Percentiles rank a stretch among this genome's conserved stretches.
These are phyloP conservation scores for Anguilla marmorata DNA, from an alignment of 2,797 vertebrate species.

Conservation along the genomic window DNA sequence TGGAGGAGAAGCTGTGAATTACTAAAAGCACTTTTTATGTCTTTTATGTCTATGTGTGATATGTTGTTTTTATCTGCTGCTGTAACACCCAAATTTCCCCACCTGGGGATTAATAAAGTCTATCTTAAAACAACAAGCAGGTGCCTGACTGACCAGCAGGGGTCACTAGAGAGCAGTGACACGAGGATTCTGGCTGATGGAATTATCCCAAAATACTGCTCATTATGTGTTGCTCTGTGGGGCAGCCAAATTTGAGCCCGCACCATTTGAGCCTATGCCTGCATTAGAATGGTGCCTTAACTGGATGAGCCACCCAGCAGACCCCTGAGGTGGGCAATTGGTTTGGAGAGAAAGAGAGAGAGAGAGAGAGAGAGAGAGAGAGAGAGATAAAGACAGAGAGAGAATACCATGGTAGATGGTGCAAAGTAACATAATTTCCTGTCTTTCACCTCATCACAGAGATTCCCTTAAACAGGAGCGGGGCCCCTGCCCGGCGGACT, in stretches of 20 bases:
- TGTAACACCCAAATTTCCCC: no score
- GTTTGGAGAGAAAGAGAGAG: not conserved
- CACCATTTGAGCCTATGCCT: no score
- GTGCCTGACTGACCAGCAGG: not conserved
- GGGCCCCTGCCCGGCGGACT: constrained; percentile 43
- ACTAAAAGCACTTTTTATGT: no score
- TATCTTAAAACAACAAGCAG: not conserved
- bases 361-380: not conserved
- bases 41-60: no score
- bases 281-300: no score
- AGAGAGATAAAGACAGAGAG: not conserved
- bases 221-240: not conserved
- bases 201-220: not conserved
- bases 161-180: not conserved
- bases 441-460: not conserved
- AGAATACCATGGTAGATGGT: not conserved
- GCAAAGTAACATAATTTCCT: not conserved
- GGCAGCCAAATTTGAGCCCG: no score
- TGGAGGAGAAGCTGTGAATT: no score
- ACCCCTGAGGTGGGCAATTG: not conserved
- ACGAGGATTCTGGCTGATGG: not conserved
- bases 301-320: not conserved
- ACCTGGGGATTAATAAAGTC: no score
- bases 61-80: no score
- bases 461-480: not conserved